phyloP scores from a whole-genome alignment of 2,113 vertebrate genomes.

The Stigmatopora nigra region DNA sequence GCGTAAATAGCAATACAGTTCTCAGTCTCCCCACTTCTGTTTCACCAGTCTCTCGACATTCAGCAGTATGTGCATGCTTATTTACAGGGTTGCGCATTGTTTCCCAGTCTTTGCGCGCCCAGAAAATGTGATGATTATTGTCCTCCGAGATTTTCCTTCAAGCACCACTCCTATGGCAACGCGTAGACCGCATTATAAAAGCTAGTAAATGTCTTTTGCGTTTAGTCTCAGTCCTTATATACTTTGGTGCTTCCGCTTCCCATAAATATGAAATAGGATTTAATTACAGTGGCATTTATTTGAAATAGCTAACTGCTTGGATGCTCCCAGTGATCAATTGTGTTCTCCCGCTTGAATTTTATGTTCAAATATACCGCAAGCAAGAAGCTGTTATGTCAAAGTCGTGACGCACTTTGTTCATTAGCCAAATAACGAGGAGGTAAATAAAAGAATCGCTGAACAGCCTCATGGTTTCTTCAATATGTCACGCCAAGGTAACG shows the following conservation, averaged over 20 bases:
- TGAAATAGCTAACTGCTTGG: slow-evolving; percentile 22
- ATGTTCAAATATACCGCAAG: slow-evolving; percentile 10
- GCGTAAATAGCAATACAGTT: not conserved
- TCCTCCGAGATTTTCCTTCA: slow-evolving; percentile 26
- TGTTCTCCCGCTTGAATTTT: not conserved
- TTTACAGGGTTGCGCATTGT: slow-evolving; percentile 55
- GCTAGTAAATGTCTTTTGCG: slow-evolving; percentile 14
- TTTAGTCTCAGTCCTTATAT: slow-evolving; percentile 35
- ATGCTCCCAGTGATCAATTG: not conserved
- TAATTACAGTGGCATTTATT: slow-evolving; percentile 44
- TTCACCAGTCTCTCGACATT: slow-evolving; percentile 38
- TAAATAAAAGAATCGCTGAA: not conserved
- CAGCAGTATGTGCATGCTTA: slow-evolving; percentile 37
- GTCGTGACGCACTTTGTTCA: not conserved
- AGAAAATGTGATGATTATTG: slow-evolving; percentile 50
- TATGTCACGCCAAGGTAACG: slow-evolving; percentile 20
- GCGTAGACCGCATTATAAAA: slow-evolving; percentile 39
- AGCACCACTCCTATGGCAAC: slow-evolving; percentile 33
- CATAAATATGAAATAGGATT: slow-evolving; percentile 30
- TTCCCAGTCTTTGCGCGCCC: slow-evolving; percentile 35
- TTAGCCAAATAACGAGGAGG: too few relatives aligned
- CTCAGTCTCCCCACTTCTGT: not conserved
- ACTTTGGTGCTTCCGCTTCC: slow-evolving; percentile 9
- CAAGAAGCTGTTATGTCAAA: not conserved
- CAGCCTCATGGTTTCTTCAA: slow-evolving; percentile 36